Conservation (phyloP, 2,113 vertebrate genomes). For the Desmodus rotundus region DNA sequence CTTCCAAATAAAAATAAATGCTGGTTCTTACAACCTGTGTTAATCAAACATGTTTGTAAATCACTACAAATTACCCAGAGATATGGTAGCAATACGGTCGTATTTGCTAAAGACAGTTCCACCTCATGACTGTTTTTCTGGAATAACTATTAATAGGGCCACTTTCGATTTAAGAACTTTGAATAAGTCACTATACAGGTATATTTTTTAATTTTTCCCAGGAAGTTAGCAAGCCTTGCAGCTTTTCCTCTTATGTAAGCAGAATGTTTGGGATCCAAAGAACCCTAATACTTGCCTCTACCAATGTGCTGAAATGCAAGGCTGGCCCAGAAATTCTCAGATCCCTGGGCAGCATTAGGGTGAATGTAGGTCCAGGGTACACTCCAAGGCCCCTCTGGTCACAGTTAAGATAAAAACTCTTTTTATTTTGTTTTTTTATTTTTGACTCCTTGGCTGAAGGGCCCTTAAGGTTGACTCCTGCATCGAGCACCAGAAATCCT, state of each 20-base stretch:
- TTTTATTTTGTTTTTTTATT: background rate
- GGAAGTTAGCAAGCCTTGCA: background rate
- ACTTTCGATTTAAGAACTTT: background rate
- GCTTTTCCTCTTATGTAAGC: background rate
- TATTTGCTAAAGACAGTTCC: background rate
- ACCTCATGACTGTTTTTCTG: background rate
- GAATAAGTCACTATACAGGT: background rate
- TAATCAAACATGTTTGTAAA: background rate
- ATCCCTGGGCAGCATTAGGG: background rate
- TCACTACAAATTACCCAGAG: background rate
- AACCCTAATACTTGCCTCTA: background rate
- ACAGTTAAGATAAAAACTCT: background rate
- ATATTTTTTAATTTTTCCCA: background rate
- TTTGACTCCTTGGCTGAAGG: background rate
- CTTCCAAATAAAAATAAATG: slow-evolving; percentile 23
- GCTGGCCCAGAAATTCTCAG: background rate
- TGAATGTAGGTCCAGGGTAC: background rate
- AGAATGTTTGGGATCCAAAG: background rate
- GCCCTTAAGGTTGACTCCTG: background rate
- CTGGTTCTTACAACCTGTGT: background rate
- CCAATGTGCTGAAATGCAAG: background rate
- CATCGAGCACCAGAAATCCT: background rate
- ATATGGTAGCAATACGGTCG: background rate
- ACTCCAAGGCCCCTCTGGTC: background rate
- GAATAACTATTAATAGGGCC: background rate